phyloP scores from a whole-genome alignment of 2,797 vertebrate species.

The Eleutherodactylus coqui region DNA sequence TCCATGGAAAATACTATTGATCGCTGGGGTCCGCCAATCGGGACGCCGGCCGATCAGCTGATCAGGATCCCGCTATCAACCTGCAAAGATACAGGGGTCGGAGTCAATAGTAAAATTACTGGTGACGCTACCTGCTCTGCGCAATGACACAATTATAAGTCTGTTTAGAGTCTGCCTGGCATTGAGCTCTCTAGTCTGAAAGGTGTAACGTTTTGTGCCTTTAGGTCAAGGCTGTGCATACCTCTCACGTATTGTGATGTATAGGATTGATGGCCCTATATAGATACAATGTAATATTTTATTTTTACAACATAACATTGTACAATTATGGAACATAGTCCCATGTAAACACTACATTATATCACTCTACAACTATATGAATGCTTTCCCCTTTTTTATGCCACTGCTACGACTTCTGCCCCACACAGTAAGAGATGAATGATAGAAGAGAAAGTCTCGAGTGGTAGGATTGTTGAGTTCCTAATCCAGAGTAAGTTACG shows the following conservation, averaged over 20 bases:
- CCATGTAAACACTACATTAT: not conserved
- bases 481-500: conserved; percentile 77
- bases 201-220: not conserved
- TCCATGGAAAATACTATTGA: too few species aligned
- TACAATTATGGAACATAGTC: not conserved
- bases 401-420: not conserved
- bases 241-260: not conserved
- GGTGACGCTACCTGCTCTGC: too few species aligned
- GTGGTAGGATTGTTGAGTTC: conserved; percentile 72
- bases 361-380: not conserved
- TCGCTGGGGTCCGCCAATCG: too few species aligned
- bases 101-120: too few species aligned
- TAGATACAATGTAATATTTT: not conserved
- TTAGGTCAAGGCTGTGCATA: not conserved
- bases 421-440: not conserved
- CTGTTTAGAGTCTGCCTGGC: not conserved
- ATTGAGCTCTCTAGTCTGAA: not conserved
- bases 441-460: not conserved
- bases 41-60: too few species aligned
- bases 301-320: not conserved
- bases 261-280: not conserved
- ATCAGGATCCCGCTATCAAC: too few species aligned
- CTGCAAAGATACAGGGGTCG: too few species aligned
- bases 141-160: not conserved
- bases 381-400: not conserved